phyloP scores from a whole-genome alignment of 2,113 vertebrate species.

The Phasianus colchicus region DNA sequence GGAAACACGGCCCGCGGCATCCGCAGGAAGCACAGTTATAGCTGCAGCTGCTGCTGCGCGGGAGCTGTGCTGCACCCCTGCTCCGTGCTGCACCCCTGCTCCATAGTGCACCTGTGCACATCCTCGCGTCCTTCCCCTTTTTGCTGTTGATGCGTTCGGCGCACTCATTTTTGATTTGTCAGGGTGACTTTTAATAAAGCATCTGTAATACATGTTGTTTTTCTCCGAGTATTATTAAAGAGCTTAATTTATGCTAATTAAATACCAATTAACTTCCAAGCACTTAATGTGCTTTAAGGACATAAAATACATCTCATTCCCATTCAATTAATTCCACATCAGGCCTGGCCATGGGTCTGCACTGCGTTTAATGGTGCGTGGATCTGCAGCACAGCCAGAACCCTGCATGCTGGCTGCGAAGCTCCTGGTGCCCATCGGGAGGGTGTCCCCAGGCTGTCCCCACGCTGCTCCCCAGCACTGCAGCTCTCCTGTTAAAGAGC shows the following conservation, averaged over 20 bases:
- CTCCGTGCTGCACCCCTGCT: background rate
- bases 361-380: background rate
- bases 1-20: background rate
- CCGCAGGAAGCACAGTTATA: background rate
- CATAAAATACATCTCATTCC: conserved; percentile 38
- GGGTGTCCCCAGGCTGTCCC: background rate
- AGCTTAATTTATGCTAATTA: conserved; percentile 63
- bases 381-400: background rate
- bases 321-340: background rate
- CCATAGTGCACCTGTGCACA: fast-evolving
- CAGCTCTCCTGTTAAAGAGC: background rate
- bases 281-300: conserved; percentile 53
- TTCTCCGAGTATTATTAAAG: conserved; percentile 40
- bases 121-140: fast-evolving
- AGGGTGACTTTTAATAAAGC: conserved; percentile 44
- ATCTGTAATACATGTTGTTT: conserved; percentile 18
- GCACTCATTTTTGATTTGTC: background rate
- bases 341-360: conserved; percentile 3
- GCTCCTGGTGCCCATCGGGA: fast-evolving
- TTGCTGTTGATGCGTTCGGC: background rate
- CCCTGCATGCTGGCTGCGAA: background rate
- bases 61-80: background rate
- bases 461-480: background rate
- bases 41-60: background rate
- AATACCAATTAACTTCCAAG: conserved; percentile 63